These are phyloP conservation scores for Haliclona indistincta DNA, from an alignment of 37 sponge, comb jelly and placozoan genomes.

Conservation along the genomic window DNA sequence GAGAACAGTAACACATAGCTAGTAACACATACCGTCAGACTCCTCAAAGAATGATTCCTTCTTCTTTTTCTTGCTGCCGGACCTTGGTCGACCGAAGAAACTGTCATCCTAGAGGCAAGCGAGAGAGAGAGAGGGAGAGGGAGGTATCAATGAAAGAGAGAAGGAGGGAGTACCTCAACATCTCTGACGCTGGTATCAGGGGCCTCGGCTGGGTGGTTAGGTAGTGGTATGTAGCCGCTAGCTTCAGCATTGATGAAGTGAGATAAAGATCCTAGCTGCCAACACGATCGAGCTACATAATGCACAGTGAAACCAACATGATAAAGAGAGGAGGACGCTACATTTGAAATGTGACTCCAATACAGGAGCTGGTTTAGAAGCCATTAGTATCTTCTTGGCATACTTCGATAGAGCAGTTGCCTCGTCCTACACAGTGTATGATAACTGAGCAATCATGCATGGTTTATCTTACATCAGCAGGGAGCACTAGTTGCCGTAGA, in stretches of 20 bases:
- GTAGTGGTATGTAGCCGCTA: constrained; percentile 86
- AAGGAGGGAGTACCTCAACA: constrained; percentile 58
- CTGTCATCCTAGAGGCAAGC: constrained; percentile 3
- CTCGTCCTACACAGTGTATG: background rate
- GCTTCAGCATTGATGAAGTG: constrained; percentile 83
- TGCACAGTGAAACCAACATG: background rate
- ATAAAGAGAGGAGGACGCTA: background rate
- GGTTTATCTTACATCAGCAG: constrained; percentile 48
- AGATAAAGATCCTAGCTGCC: constrained; percentile 94
- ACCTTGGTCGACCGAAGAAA: constrained; percentile 13
- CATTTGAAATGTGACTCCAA: constrained; percentile 88
- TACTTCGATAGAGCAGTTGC: constrained; percentile 89
- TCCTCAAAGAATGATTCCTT: constrained; percentile 8
- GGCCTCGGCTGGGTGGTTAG: constrained; percentile 83
- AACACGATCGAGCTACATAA: constrained; percentile 68
- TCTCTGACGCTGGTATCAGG: constrained; percentile 90
- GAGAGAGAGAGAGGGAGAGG: background rate
- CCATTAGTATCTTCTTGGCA: constrained; percentile 96
- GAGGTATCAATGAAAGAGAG: background rate
- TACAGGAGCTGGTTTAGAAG: constrained; percentile 93
- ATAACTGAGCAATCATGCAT: background rate
- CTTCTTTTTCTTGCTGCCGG: constrained; percentile 51
- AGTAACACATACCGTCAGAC: background rate
- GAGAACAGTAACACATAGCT: background rate
- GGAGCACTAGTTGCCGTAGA: constrained; percentile 77